Conservation (phyloP, 2,797 vertebrate species). For the Halcyon smyrnensis region DNA sequence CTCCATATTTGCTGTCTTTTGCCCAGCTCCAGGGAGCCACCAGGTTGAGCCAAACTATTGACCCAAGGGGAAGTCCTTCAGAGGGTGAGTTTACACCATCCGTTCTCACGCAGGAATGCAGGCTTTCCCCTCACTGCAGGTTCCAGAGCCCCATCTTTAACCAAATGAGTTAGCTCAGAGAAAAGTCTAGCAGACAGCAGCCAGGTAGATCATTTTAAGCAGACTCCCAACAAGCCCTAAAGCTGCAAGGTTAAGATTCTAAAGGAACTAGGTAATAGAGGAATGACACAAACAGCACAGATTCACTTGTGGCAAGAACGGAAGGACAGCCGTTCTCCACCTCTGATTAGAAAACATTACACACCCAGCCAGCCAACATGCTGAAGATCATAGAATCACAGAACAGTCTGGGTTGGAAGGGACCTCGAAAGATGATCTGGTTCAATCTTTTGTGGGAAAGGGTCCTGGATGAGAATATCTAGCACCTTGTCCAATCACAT, state of each 20-base stretch:
- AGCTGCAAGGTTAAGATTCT: not conserved
- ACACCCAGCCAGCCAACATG: not conserved
- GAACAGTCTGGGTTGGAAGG: not conserved
- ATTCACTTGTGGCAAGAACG: not conserved
- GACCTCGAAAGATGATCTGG: not conserved
- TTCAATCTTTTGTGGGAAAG: not conserved
- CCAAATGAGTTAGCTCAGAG: not conserved
- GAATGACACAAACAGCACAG: not conserved
- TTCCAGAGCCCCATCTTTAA: not conserved
- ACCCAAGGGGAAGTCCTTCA: not conserved
- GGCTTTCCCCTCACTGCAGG: not conserved
- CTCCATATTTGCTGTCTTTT: not conserved
- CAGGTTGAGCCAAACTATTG: not conserved
- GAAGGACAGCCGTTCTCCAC: not conserved
- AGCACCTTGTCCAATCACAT: not conserved
- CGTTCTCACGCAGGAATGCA: accelerated
- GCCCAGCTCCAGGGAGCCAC: not conserved
- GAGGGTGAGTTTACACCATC: not conserved
- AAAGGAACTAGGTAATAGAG: not conserved
- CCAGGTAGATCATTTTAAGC: not conserved
- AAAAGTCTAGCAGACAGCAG: not conserved
- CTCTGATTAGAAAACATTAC: not conserved
- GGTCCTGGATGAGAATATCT: not conserved
- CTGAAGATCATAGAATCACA: not conserved
- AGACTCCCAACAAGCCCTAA: not conserved